Base-by-base conservation (phyloP, 2,888 invertebrate species). In the Aproaerema taeniolella region DNA sequence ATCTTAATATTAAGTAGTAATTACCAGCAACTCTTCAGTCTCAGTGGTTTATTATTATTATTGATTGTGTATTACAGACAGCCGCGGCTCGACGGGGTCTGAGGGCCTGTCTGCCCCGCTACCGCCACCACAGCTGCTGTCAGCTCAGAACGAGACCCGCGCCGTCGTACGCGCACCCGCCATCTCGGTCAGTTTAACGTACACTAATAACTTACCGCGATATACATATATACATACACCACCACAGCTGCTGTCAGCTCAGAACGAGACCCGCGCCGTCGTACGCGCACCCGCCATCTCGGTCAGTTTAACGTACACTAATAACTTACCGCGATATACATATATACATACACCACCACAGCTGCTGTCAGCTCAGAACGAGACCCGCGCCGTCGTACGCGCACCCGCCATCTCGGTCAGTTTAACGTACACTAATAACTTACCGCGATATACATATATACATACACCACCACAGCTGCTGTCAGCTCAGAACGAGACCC, bases 321-420 rank as follows among this genome's bases (percentile, higher is more conserved):
- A 20, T 20, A 20, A n/a, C n/a, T n/a, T n/a, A n/a, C n/a, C n/a
- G n/a, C n/a, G n/a, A n/a, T n/a, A n/a, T n/a, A n/a, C n/a, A n/a
- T n/a, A n/a, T n/a, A n/a, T n/a, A n/a, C n/a, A n/a, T n/a, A n/a
- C 78, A 13, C 81, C 81, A 41, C 82, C 80, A 41, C 86, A 85
- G 50, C 64, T 82, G 39, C 60, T 85, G 17, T 83, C 85, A 0
- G 81, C 82, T 13, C 75, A 79, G 49, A 85, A 81, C 59, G 81
- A 81, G 55, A 82, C 72, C 2, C 45, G 74, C 1, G 81, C 79
- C 49, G 74, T 76, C 1, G 77, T 66, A 6, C 66, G 76, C 13
- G 75, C 75, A 9, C 65, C 67, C 2, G 59, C 66, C 26, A 64
- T 68, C 28, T 60, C 76, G n/a, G 73, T 75, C 9, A 52, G 50